Conservation (phyloP, 2,797 vertebrate genomes). For the Allobates femoralis region DNA sequence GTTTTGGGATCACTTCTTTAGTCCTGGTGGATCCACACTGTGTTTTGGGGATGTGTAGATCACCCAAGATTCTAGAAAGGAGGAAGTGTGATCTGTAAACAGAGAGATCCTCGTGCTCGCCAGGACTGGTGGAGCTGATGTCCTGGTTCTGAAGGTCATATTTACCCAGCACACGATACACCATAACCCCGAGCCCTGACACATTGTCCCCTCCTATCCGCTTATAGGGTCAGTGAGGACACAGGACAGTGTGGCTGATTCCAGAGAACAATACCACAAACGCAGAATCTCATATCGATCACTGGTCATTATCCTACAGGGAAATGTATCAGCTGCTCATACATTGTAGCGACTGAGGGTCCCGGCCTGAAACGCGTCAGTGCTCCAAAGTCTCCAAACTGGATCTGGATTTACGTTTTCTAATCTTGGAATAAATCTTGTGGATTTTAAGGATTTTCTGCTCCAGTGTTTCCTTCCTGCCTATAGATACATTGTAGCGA, state of each 20-base stretch:
- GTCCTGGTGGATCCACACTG: too few relatives aligned
- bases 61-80: not conserved
- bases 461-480: too few relatives aligned
- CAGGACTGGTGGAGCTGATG: not conserved
- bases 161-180: not conserved
- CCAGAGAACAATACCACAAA: not conserved
- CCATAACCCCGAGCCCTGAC: not conserved
- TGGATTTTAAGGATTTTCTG: too few relatives aligned
- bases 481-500: too few relatives aligned
- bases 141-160: not conserved
- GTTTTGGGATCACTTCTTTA: too few relatives aligned
- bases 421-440: too few relatives aligned
- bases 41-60: not conserved
- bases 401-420: too few relatives aligned
- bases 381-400: too few relatives aligned
- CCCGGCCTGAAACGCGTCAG: too few relatives aligned
- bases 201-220: not conserved
- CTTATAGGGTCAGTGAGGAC: not conserved
- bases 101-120: not conserved
- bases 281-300: not conserved
- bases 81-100: not conserved
- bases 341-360: too few relatives aligned
- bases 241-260: not conserved
- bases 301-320: not conserved
- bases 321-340: too few relatives aligned